These are phyloP conservation scores for Cylas formicarius DNA, from an alignment of 1,140 invertebrate genomes.

Conservation along the genomic window DNA sequence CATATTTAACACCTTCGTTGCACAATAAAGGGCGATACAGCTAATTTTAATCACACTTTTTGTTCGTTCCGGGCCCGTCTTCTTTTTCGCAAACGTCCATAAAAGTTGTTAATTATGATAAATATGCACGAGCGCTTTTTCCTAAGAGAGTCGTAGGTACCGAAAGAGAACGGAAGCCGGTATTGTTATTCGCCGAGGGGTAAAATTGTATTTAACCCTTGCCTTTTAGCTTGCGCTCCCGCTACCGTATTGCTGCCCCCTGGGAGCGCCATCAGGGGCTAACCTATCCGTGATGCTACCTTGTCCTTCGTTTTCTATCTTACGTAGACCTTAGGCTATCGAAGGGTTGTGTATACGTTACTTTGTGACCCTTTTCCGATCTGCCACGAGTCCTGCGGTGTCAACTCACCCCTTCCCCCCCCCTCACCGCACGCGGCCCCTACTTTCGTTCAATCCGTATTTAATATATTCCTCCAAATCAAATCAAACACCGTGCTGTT, in stretches of 20 bases:
- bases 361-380: constrained; percentile 25
- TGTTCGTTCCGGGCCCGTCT: constrained; percentile 37
- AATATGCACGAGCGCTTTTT: constrained; percentile 44
- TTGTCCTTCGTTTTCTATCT: constrained; percentile 33
- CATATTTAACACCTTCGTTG: no score
- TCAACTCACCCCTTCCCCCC: not conserved
- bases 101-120: constrained; percentile 46
- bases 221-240: constrained; percentile 40
- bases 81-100: constrained; percentile 38
- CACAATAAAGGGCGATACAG: constrained; percentile 30
- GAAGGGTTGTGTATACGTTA: constrained; percentile 24
- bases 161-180: constrained; percentile 36
- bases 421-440: not conserved
- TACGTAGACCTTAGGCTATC: constrained; percentile 21
- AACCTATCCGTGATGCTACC: constrained; percentile 33
- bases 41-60: constrained; percentile 42
- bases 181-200: constrained; percentile 40
- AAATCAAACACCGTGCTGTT: constrained; percentile 28
- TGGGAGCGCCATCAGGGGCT: constrained; percentile 32
- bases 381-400: constrained; percentile 15
- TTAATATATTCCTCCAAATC: constrained; percentile 30
- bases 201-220: constrained; percentile 42
- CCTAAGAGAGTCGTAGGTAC: constrained; percentile 41
- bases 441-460: constrained; percentile 23
- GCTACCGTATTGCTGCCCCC: constrained; percentile 34